Conservation (phyloP, 2,888 invertebrate species). For the Diarsia rubi region DNA sequence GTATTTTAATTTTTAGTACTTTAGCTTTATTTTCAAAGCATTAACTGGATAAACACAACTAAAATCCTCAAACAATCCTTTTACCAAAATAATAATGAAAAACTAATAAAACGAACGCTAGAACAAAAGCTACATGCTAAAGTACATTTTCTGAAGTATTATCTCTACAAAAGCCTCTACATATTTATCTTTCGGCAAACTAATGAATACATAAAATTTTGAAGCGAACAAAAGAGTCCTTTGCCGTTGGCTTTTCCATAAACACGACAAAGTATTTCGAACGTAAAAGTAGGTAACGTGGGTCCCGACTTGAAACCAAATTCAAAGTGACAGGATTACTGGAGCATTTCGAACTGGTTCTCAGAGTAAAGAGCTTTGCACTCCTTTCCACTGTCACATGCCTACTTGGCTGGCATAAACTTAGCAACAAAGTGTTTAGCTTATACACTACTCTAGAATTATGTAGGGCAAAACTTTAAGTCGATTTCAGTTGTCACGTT, state of each 20-base stretch:
- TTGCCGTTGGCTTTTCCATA: conserved; percentile 74
- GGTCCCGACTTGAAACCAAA: conserved; percentile 75
- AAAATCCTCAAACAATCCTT: not conserved
- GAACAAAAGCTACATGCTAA: not conserved
- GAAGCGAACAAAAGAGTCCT: conserved; percentile 66
- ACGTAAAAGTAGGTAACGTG: conserved; percentile 79
- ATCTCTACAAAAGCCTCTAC: conserved; percentile 24
- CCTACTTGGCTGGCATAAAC: conserved; percentile 62
- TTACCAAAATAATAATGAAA: not conserved
- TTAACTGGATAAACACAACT: not conserved
- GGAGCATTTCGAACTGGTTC: conserved; percentile 73
- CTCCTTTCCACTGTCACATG: conserved; percentile 64
- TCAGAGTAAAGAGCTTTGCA: conserved; percentile 70
- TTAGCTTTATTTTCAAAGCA: not conserved
- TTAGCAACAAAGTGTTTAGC: conserved; percentile 60
- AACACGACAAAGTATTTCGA: conserved; percentile 78
- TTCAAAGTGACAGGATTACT: conserved; percentile 84
- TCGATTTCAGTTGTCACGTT: not conserved
- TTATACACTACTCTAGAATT: conserved; percentile 26
- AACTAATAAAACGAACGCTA: not conserved
- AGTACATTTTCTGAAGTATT: conserved; percentile 11
- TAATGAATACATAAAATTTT: conserved; percentile 67
- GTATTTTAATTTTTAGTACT: not conserved
- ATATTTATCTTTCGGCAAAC: conserved; percentile 53
- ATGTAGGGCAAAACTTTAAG: conserved; percentile 11